Evolutionary conservation across 1,140 invertebrate species (phyloP).

Genomic region (Marisa cornuarietis): DNA sequence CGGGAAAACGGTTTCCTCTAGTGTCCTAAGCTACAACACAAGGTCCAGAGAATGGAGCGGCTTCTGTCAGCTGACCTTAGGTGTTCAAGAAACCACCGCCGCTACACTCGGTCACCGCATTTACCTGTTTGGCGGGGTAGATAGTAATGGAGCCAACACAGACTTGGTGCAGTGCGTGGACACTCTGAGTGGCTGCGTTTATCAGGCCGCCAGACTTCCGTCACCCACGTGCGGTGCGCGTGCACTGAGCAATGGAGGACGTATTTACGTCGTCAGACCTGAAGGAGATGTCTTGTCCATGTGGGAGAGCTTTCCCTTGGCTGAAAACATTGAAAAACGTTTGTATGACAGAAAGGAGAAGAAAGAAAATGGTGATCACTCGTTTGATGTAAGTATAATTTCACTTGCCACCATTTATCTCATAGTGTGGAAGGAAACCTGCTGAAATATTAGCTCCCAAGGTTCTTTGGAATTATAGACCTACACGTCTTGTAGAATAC

Average conservation of each 20-base stretch:
- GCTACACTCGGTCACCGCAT: not conserved
- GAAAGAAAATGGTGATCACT: no score
- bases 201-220: not conserved
- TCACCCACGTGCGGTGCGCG: not conserved
- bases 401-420: no score
- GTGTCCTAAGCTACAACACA: not conserved
- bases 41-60: not conserved
- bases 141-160: not conserved
- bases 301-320: not conserved
- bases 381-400: no score
- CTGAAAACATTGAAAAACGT: not conserved
- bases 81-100: not conserved
- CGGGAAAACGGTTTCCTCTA: constrained; percentile 8
- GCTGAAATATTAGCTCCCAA: no score
- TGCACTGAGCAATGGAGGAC: not conserved
- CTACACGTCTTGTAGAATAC: no score
- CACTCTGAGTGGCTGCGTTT: not conserved
- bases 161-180: not conserved
- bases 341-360: no score
- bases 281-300: not conserved
- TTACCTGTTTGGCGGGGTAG: not conserved
- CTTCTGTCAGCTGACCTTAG: not conserved
- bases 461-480: no score
- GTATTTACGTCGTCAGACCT: not conserved
- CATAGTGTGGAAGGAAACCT: no score